Percentiles rank a stretch among this genome's conserved stretches.
These are phyloP conservation scores for Eremophila alpestris DNA, from an alignment of 2,797 vertebrate genomes.

Conservation along the genomic window DNA sequence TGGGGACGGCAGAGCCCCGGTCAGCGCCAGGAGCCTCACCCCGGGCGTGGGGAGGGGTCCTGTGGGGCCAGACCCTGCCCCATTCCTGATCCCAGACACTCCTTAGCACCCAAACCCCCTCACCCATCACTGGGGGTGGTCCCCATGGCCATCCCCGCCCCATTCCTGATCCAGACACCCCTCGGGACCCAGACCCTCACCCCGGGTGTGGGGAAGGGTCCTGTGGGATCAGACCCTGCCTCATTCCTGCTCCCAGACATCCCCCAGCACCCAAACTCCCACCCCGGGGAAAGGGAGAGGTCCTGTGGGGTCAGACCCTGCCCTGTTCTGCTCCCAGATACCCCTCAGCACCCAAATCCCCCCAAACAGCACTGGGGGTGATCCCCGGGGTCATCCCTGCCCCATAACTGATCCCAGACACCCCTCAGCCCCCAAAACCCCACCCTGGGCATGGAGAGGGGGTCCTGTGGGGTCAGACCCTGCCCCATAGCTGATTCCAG, in stretches of 20 bases:
- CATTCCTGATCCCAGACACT: slow-evolving; percentile 65
- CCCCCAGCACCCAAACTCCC: no score
- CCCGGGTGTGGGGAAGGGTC: no score
- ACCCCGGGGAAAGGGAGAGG: no score
- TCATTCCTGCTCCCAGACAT: no score
- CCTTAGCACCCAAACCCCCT: neutral
- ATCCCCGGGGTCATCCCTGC: no score
- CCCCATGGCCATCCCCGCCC: neutral
- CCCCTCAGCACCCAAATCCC: no score
- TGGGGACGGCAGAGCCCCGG: slow-evolving; percentile 37
- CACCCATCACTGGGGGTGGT: neutral
- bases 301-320: neutral
- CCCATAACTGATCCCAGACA: no score
- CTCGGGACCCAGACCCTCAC: no score
- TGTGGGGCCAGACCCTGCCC: neutral
- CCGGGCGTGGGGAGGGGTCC: neutral
- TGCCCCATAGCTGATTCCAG: no score
- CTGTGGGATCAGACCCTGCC: neutral
- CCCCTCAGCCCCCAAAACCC: neutral
- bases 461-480: fast-evolving
- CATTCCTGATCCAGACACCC: slow-evolving; percentile 66
- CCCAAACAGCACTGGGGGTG: no score
- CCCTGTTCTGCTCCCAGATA: no score
- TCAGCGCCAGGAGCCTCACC: neutral
- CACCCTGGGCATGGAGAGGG: neutral